Evolutionary conservation across 2,113 vertebrate species (phyloP).

Genomic region (Sarotherodon lohbergeri): DNA sequence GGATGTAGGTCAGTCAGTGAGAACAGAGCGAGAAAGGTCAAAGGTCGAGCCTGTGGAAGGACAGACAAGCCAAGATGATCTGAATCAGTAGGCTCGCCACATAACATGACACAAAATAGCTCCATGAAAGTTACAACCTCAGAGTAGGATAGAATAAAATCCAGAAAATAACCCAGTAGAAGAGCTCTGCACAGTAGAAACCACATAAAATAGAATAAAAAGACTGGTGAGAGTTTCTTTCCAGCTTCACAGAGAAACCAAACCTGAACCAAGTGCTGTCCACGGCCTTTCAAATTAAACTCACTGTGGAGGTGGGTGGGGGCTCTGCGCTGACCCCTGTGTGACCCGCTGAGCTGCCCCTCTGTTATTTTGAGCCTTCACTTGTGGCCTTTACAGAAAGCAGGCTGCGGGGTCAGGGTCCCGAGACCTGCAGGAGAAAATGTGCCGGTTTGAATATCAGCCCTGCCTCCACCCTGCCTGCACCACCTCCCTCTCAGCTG

Average conservation of each 20-base stretch:
- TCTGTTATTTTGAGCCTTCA: not conserved
- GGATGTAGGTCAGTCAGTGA: not conserved
- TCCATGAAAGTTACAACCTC: not conserved
- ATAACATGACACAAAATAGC: not conserved
- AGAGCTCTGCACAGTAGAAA: not conserved
- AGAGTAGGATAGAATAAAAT: not conserved
- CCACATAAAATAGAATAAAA: not conserved
- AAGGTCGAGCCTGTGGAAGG: not conserved
- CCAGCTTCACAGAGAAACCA: not conserved
- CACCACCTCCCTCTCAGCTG: not conserved
- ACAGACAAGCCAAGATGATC: not conserved
- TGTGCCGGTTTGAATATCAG: not conserved
- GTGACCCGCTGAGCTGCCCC: not conserved
- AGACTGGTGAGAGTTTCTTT: not conserved
- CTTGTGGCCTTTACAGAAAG: not conserved
- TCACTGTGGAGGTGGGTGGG: not conserved
- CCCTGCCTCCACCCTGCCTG: not conserved
- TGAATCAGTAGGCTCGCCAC: not conserved
- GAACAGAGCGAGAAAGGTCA: not conserved
- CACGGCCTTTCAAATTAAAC: not conserved
- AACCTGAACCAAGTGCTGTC: not conserved
- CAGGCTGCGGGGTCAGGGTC: not conserved
- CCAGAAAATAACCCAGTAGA: not conserved
- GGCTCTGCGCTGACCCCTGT: not conserved
- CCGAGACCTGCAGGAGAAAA: not conserved